Percentiles rank a stretch among this genome's conserved stretches.
Conservation (phyloP, 1,140 invertebrate species). For the Solenopsis fugax region DNA sequence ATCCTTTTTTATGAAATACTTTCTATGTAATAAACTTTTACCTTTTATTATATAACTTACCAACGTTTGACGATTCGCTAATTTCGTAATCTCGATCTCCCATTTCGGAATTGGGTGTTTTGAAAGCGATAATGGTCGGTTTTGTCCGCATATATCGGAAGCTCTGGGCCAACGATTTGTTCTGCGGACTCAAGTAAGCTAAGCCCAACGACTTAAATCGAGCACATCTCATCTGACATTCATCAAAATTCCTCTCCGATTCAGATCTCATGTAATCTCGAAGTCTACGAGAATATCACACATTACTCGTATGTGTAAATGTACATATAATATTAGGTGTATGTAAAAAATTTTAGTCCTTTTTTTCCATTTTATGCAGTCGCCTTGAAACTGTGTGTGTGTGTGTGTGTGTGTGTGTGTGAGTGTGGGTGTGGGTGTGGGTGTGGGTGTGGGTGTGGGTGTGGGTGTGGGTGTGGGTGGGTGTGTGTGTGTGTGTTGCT, state of each 20-base stretch:
- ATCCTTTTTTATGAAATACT: background rate
- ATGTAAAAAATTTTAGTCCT: no score
- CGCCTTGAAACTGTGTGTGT: no score
- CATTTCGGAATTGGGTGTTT: constrained; percentile 91
- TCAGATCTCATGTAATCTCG: constrained; percentile 92
- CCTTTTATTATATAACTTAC: constrained; percentile 23
- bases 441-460: no score
- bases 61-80: background rate
- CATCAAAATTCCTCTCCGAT: constrained; percentile 92
- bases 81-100: constrained; percentile 88
- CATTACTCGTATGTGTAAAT: background rate
- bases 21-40: background rate
- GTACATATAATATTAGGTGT: background rate
- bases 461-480: no score
- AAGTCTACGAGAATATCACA: constrained; percentile 85
- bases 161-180: constrained; percentile 92
- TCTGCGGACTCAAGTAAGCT: constrained; percentile 91
- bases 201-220: constrained; percentile 89
- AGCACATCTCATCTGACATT: constrained; percentile 89
- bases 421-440: no score
- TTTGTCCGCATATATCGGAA: constrained; percentile 95
- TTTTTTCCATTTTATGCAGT: no score
- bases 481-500: no score
- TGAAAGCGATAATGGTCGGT: constrained; percentile 94
- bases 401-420: no score